These are phyloP conservation scores for Ophioderma brevispina DNA, from an alignment of 35 echinoderm and acorn worm species.

Conservation along the genomic window DNA sequence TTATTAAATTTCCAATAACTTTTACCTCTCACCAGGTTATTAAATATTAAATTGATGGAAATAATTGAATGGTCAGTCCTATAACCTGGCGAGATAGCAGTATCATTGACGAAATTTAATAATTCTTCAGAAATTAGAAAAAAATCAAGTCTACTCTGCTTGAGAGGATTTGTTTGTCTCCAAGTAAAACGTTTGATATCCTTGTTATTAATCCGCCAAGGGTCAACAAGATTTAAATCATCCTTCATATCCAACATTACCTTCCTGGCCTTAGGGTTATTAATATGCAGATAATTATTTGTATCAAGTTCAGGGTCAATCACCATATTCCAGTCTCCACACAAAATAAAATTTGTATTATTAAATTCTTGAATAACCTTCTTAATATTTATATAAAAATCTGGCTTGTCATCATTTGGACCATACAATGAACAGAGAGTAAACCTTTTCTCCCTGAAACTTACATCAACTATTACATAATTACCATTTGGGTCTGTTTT, in stretches of 20 bases:
- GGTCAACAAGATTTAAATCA: not conserved
- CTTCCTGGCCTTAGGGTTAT: slow-evolving; percentile 26
- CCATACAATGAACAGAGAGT: slow-evolving; percentile 18
- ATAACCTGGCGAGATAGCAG: slow-evolving; percentile 1
- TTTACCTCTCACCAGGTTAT: not conserved
- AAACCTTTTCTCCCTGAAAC: not conserved
- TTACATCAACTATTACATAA: not conserved
- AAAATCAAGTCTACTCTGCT: not conserved
- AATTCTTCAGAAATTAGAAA: slow-evolving; percentile 16
- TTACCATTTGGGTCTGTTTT: not conserved
- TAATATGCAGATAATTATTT: slow-evolving; percentile 20
- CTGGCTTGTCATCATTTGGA: slow-evolving; percentile 25
- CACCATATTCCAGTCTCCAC: slow-evolving; percentile 57
- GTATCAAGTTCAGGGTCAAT: slow-evolving; percentile 8
- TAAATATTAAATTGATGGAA: not conserved
- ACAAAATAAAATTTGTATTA: slow-evolving; percentile 31
- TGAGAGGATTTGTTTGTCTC: not conserved
- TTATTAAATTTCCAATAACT: slow-evolving; percentile 39
- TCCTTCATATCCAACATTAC: not conserved
- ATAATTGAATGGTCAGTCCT: not conserved
- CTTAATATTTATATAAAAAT: slow-evolving; percentile 23
- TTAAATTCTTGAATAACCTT: not conserved
- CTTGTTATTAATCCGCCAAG: not conserved
- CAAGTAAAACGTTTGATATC: not conserved
- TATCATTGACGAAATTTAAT: not conserved